Percentiles rank a stretch among this genome's conserved stretches.
Conservation (phyloP, 2,113 vertebrate species). For the Microtus montanus region DNA sequence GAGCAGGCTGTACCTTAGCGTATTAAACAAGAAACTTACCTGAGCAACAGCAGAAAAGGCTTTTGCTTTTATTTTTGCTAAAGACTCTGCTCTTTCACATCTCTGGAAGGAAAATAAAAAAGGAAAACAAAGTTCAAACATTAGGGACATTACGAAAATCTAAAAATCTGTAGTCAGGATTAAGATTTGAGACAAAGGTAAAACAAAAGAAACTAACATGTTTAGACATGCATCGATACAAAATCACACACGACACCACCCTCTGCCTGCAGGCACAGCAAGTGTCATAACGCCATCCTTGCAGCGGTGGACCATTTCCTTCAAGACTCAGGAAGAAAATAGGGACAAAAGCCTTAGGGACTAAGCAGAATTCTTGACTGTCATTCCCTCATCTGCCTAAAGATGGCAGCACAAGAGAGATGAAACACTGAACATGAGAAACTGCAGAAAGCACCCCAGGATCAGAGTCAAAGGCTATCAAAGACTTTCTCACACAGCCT, state of each 20-base stretch:
- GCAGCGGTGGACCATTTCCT: neutral
- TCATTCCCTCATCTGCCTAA: neutral
- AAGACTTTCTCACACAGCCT: neutral
- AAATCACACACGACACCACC: neutral
- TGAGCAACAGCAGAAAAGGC: slow-evolving; percentile 89
- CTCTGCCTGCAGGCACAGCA: neutral
- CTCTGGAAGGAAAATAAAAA: slow-evolving; percentile 84
- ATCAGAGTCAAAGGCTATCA: neutral
- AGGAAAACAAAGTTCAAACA: slow-evolving; percentile 15
- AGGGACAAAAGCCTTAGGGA: neutral
- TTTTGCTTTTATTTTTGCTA: slow-evolving; percentile 92
- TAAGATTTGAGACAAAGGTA: neutral
- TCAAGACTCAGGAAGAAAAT: neutral
- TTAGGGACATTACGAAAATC: slow-evolving; percentile 16
- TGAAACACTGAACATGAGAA: neutral
- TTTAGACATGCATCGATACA: neutral
- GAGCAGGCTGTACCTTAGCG: neutral
- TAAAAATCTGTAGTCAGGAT: neutral
- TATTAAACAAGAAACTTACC: slow-evolving; percentile 83
- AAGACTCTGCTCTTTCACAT: slow-evolving; percentile 87
- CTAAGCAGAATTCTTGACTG: neutral
- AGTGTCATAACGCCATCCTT: neutral
- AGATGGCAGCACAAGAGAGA: neutral
- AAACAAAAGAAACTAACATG: neutral
- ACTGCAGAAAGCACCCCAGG: neutral